Percentiles rank a stretch among this genome's conserved stretches.
These are phyloP conservation scores for Eupithecia pulchellata DNA, from an alignment of 2,888 invertebrate species.

Conservation along the genomic window DNA sequence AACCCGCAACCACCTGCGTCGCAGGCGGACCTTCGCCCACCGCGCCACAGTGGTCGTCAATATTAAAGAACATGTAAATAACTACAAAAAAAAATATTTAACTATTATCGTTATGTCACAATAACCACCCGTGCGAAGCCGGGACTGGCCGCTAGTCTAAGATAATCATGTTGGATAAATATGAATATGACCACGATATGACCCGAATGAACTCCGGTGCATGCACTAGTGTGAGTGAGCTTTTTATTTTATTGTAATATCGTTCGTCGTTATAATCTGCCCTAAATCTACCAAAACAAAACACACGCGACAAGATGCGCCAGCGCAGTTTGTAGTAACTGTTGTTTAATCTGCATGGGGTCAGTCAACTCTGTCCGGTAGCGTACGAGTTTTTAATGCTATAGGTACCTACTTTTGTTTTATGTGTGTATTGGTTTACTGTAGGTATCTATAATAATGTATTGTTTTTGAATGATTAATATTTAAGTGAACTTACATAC, in stretches of 20 bases:
- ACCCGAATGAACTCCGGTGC: neutral
- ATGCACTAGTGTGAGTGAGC: neutral
- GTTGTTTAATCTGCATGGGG: conserved; percentile 18
- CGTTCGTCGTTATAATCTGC: conserved; percentile 17
- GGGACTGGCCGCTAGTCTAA: no score
- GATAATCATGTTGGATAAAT: neutral
- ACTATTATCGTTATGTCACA: no score
- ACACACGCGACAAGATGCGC: conserved; percentile 54
- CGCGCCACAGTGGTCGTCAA: no score
- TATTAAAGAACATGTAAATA: no score
- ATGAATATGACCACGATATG: neutral
- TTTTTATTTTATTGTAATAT: conserved; percentile 8
- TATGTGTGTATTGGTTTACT: conserved; percentile 47
- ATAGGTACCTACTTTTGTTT: conserved; percentile 57
- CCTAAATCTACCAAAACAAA: conserved; percentile 30
- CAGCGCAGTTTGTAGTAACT: conserved; percentile 50
- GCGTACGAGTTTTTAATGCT: conserved; percentile 68
- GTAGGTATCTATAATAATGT: conserved; percentile 28
- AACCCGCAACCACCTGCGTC: no score
- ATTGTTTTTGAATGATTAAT: no score
- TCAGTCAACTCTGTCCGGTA: conserved; percentile 65
- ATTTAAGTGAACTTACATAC: neutral
- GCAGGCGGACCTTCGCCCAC: no score
- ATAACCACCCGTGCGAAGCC: no score
- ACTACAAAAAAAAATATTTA: no score